Conservation (phyloP, 2,113 vertebrate genomes). For the Aegotheles bennettii region DNA sequence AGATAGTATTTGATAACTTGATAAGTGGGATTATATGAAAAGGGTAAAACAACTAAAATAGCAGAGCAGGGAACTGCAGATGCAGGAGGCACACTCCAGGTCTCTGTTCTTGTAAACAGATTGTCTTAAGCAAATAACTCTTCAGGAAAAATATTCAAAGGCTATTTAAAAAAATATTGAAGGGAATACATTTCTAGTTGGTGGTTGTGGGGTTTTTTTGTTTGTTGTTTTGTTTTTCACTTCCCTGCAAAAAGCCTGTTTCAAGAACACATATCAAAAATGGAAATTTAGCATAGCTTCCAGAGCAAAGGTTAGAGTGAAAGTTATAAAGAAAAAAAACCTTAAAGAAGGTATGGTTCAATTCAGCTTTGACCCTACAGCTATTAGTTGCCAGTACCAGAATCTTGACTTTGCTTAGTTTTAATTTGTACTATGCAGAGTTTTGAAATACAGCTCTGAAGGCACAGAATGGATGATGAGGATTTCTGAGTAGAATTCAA, state of each 20-base stretch:
- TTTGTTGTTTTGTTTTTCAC: background rate
- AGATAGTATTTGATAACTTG: background rate
- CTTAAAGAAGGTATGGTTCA: background rate
- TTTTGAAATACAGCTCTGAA: background rate
- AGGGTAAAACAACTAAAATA: slow-evolving; percentile 28
- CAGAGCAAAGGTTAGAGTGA: background rate
- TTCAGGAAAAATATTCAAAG: background rate
- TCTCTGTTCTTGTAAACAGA: background rate
- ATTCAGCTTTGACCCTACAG: background rate
- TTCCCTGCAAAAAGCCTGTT: background rate
- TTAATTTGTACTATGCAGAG: background rate
- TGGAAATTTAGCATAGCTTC: background rate
- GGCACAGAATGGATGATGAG: background rate
- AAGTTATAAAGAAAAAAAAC: background rate
- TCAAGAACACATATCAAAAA: background rate
- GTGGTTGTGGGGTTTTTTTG: background rate
- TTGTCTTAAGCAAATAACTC: background rate
- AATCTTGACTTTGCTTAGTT: background rate
- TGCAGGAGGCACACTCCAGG: background rate
- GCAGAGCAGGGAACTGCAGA: background rate
- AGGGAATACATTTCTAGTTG: background rate
- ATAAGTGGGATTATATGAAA: slow-evolving; percentile 4
- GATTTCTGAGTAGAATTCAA: background rate
- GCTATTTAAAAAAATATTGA: background rate
- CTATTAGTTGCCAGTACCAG: background rate